phyloP scores from a whole-genome alignment of 2,888 invertebrate genomes.

The Orthosia cruda region DNA sequence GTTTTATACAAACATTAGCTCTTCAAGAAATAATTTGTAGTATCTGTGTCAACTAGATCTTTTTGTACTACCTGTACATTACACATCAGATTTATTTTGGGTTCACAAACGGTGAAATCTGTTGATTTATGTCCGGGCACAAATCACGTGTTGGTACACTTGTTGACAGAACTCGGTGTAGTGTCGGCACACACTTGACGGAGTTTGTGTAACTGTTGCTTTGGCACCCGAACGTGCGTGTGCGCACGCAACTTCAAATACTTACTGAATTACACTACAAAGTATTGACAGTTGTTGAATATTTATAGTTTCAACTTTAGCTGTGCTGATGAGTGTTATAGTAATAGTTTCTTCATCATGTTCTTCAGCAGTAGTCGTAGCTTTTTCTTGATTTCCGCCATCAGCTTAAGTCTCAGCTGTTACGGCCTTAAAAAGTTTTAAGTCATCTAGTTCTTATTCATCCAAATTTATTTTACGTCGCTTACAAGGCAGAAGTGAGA shows the following conservation, averaged over 20 bases:
- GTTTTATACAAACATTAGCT: conserved; percentile 32
- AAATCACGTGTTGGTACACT: conserved; percentile 53
- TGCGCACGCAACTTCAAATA: conserved; percentile 63
- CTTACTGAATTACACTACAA: conserved; percentile 59
- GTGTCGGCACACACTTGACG: conserved; percentile 61
- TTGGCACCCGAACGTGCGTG: conserved; percentile 65
- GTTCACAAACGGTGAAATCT: conserved; percentile 57
- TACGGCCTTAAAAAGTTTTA: background rate
- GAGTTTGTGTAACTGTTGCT: conserved; percentile 72
- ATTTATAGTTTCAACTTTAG: conserved; percentile 25
- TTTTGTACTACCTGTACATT: conserved; percentile 37
- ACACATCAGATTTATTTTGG: conserved; percentile 38
- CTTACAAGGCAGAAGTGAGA: background rate
- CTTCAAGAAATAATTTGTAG: conserved; percentile 43
- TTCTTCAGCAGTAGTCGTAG: background rate
- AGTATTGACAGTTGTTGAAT: conserved; percentile 39
- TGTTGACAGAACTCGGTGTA: conserved; percentile 63
- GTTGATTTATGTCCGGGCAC: conserved; percentile 68
- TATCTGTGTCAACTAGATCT: conserved; percentile 50
- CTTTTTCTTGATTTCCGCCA: background rate
- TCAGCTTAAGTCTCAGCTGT: background rate
- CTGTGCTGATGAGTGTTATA: background rate
- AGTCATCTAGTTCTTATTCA: background rate
- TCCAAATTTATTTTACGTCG: background rate
- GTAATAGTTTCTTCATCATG: background rate